Conservation (phyloP, 2,888 invertebrate genomes). For the Callinectes sapidus region DNA sequence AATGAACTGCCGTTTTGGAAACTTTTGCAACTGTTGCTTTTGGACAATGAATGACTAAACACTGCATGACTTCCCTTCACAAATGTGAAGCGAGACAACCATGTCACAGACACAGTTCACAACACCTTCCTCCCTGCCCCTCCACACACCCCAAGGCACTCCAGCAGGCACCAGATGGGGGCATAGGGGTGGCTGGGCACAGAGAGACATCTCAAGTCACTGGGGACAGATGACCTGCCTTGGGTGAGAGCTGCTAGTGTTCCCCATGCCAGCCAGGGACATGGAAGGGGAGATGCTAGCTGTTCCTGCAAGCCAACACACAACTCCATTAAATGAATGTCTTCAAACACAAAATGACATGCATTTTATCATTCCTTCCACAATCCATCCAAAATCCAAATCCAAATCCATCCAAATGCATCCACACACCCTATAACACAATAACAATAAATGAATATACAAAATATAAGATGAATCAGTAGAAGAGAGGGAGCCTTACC, state of each 20-base stretch:
- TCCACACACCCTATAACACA: background rate
- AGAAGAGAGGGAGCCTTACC: constrained; percentile 27
- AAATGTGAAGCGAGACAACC: background rate
- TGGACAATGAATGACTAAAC: background rate
- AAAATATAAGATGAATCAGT: background rate
- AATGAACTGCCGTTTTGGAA: background rate
- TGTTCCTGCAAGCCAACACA: background rate
- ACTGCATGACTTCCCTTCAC: background rate
- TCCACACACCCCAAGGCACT: background rate
- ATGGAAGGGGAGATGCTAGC: background rate
- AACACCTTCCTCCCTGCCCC: background rate
- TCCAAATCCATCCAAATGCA: no score
- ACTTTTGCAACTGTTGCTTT: background rate
- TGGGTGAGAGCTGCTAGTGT: background rate
- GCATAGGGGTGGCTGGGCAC: background rate
- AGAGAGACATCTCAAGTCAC: background rate
- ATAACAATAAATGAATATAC: background rate
- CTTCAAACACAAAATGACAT: background rate
- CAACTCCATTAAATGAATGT: background rate
- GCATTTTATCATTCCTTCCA: background rate
- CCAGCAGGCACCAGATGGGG: background rate
- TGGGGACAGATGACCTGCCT: background rate
- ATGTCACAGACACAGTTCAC: background rate
- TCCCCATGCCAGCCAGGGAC: background rate
- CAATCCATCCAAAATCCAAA: no score